Evolutionary conservation across 2,797 vertebrate species (phyloP), one percentile per base, ranked within the genome.

Genomic region (Pipistrellus kuhlii): DNA sequence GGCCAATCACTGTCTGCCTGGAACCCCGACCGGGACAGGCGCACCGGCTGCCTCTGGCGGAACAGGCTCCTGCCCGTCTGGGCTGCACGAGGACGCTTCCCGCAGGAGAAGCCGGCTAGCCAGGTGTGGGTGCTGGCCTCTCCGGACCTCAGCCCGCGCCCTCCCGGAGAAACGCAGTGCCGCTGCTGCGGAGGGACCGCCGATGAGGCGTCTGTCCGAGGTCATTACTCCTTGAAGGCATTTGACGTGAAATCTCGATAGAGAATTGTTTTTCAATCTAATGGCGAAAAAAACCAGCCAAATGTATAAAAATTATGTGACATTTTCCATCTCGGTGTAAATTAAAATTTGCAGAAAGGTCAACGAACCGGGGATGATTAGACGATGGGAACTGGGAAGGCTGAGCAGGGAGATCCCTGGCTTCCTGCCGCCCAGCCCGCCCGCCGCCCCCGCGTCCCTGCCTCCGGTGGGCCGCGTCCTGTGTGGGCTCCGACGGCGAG

Each of bases 301-400:
- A 64, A 64, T 53, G 75, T 85, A 72, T 93, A 95, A 93, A 35
- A 81, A 87, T 97, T 96, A 95, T 89, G 82, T 94, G 94, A 92
- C 93, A 93, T 96, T 95, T 98, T 93, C 93, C 96, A 96, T 96
- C 95, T 68, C 87, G 32, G 90, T 96, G 95, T 97, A 97, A 96
- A 98, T 93, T 93, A 95, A 96, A 97, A 94, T 85, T 48, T 51
- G 25, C 81, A 75, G 92, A 94, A 96, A 98, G 94, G 89, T 90
- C 97, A 96, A 48, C 35, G 95, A 95, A 90, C 84, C 83, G 95
- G 77, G 92, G 83, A 88, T 55, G 95, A 96, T 2, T 69, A 83
- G 87, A 81, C 59, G 53, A 94, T 7, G 76, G 75, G 93, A 92
- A 20, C 2, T 0, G 8, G 57, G 62, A 35, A 30, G 51, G 23